phyloP scores from a whole-genome alignment of 2,113 vertebrate species.

The Urocolius indicus region DNA sequence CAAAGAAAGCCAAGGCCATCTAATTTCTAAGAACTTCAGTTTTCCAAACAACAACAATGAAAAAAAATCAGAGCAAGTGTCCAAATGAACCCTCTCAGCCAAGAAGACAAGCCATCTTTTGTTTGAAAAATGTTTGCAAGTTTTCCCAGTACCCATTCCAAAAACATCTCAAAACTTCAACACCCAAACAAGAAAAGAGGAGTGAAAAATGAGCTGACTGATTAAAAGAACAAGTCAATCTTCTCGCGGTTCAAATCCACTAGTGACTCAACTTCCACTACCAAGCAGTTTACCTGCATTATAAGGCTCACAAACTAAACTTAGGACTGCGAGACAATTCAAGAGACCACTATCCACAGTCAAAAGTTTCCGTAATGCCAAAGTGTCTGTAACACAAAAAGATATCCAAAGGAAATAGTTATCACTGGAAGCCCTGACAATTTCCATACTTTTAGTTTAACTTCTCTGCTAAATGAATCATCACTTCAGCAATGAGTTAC shows the following conservation, averaged over 20 bases:
- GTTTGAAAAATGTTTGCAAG: conserved; percentile 52
- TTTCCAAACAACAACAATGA: conserved; percentile 42
- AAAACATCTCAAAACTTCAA: conserved; percentile 46
- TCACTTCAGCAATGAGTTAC: neutral
- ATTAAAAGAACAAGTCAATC: neutral
- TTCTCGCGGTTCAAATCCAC: neutral
- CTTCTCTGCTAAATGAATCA: neutral
- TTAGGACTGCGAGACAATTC: neutral
- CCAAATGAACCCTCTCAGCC: conserved; percentile 56
- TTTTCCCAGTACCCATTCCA: conserved; percentile 49
- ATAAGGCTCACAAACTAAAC: neutral
- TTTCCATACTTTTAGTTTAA: neutral
- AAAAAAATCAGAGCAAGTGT: conserved; percentile 28
- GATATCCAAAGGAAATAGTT: neutral
- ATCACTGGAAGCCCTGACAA: neutral
- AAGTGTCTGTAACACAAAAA: neutral
- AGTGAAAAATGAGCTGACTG: conserved; percentile 5
- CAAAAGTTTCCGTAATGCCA: neutral
- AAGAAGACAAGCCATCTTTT: conserved; percentile 61
- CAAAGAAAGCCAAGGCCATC: conserved; percentile 61
- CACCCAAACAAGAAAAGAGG: conserved; percentile 36
- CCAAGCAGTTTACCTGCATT: neutral
- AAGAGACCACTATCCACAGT: neutral
- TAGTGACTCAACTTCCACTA: neutral
- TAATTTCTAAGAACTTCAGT: conserved; percentile 68